Conservation (phyloP, 2,797 vertebrate genomes). For the Oryzias dopingdopingensis region DNA sequence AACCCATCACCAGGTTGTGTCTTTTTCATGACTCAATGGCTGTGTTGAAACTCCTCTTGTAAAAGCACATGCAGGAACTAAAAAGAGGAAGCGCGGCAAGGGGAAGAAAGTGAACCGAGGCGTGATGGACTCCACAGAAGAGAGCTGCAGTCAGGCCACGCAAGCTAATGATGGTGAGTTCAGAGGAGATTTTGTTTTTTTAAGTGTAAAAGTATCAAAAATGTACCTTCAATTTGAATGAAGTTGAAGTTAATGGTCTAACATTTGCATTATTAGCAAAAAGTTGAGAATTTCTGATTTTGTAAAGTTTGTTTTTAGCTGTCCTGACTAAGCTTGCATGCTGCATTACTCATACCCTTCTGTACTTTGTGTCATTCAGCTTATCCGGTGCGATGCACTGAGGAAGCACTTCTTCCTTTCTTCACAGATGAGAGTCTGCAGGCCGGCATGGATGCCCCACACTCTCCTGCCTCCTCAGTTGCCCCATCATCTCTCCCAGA, state of each 20-base stretch:
- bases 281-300: too few species aligned
- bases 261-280: background rate
- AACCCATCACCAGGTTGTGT: background rate
- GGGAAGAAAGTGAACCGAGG: slow-evolving; percentile 16
- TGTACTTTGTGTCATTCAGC: slow-evolving; percentile 51
- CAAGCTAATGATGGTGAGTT: slow-evolving; percentile 52
- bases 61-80: slow-evolving; percentile 37
- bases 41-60: slow-evolving; percentile 27
- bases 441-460: slow-evolving; percentile 35
- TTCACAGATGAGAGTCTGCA: slow-evolving; percentile 60
- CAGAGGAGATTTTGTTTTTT: background rate
- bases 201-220: background rate
- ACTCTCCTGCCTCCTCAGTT: background rate
- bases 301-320: too few species aligned
- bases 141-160: slow-evolving; percentile 2
- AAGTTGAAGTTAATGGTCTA: background rate
- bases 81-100: slow-evolving; percentile 54
- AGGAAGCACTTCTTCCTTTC: slow-evolving; percentile 66
- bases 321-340: too few species aligned
- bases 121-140: slow-evolving; percentile 53
- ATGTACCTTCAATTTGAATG: accelerated
- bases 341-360: slow-evolving; percentile 1
- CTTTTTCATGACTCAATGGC: slow-evolving; percentile 18
- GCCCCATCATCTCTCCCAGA: slow-evolving; percentile 44
- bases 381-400: slow-evolving; percentile 43